Conservation (phyloP, 2,113 vertebrate genomes). For the Solenodon paradoxus region DNA sequence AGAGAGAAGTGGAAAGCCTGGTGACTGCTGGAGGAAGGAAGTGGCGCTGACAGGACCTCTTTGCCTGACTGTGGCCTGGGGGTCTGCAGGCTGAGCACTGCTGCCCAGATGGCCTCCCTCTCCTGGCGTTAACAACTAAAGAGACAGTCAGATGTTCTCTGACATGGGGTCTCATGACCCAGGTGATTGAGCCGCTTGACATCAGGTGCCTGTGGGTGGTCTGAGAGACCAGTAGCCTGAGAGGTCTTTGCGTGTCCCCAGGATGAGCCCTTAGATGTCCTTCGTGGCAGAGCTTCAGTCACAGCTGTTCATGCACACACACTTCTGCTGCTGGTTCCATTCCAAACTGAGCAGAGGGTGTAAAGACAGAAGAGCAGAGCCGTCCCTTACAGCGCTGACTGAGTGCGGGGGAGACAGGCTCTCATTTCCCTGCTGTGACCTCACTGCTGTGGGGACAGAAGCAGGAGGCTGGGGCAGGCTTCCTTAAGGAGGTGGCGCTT, state of each 20-base stretch:
- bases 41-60: neutral
- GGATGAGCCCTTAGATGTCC: accelerated
- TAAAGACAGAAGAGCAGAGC: neutral
- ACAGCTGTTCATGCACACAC: neutral
- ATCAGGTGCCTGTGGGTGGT: neutral
- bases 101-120: neutral
- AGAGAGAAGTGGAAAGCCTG: neutral
- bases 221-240: neutral
- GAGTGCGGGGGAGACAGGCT: neutral
- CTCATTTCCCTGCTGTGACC: neutral
- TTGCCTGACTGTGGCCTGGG: accelerated
- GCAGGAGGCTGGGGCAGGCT: neutral
- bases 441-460: accelerated
- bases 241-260: neutral
- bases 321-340: neutral
- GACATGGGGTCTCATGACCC: neutral
- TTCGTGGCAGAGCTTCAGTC: neutral
- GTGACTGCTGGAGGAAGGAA: neutral
- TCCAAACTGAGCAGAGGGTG: neutral
- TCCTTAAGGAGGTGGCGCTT: neutral
- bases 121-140: neutral
- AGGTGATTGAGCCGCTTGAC: neutral
- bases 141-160: neutral
- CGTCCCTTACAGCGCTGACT: neutral
- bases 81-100: neutral